These are phyloP conservation scores for Porites rus DNA, from an alignment of 92 coral and sea anemone genomes.

Conservation along the genomic window DNA sequence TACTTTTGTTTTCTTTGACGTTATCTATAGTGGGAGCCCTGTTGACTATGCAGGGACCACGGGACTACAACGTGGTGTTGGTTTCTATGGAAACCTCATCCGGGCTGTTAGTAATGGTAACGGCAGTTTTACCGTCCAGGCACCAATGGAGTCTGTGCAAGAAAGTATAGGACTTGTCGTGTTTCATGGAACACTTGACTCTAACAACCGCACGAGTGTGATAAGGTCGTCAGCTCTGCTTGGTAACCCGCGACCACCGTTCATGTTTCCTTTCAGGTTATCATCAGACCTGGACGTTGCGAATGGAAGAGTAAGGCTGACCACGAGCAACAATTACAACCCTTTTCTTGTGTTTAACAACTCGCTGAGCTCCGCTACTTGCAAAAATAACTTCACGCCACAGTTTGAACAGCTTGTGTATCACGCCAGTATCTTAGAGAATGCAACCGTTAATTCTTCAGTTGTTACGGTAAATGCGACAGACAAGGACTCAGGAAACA, in stretches of 20 bases:
- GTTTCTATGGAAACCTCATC: conserved; percentile 56
- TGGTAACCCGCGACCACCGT: conserved; percentile 62
- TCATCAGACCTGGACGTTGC: conserved; percentile 27
- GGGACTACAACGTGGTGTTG: conserved; percentile 32
- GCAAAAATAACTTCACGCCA: conserved; percentile 57
- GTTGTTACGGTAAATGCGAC: conserved; percentile 65
- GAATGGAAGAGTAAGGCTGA: conserved; percentile 1
- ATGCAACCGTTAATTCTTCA: conserved; percentile 49
- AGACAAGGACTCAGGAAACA: conserved; percentile 56
- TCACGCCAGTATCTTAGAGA: conserved; percentile 41
- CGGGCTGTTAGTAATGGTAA: conserved; percentile 52
- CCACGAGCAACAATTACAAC: conserved; percentile 38
- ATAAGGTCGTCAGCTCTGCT: conserved; percentile 45
- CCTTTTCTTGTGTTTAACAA: conserved; percentile 54
- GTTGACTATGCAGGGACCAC: conserved; percentile 49
- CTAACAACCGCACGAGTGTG: conserved; percentile 50
- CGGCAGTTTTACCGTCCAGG: conserved; percentile 52
- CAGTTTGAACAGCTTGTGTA: conserved; percentile 41
- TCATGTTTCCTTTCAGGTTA: conserved; percentile 32
- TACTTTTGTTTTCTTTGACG: conserved; percentile 61
- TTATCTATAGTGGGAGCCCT: conserved; percentile 41
- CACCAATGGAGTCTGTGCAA: conserved; percentile 50
- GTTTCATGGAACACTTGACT: conserved; percentile 40
- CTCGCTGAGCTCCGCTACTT: conserved; percentile 50
- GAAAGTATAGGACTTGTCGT: conserved; percentile 47